phyloP scores from a whole-genome alignment of 2,888 invertebrate genomes.

The Pinctada fucata region DNA sequence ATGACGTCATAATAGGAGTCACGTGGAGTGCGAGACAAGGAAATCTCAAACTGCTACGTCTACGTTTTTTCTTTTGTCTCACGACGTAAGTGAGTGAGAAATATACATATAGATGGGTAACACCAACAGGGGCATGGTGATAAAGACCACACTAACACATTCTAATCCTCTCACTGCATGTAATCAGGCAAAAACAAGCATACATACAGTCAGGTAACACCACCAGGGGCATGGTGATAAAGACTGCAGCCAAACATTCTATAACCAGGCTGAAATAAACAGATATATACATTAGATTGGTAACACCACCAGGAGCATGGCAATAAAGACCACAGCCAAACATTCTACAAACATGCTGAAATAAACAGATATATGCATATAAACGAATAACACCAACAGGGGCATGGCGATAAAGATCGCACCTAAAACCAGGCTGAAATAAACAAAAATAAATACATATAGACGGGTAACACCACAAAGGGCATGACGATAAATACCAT shows the following conservation, averaged over 20 bases:
- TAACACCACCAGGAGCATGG: constrained; percentile 62
- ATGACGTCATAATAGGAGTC: no score
- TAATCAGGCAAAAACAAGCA: no score
- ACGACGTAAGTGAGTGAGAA: no score
- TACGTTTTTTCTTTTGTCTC: no score
- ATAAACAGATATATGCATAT: constrained; percentile 47
- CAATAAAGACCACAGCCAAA: constrained; percentile 59
- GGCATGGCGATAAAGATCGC: constrained; percentile 63
- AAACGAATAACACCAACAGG: constrained; percentile 64
- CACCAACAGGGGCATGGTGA: no score
- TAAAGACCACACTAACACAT: neutral
- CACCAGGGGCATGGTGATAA: no score
- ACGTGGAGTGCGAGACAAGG: no score
- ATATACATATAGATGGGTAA: no score
- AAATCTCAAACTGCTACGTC: no score
- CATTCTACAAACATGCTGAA: constrained; percentile 66
- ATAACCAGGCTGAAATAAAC: no score
- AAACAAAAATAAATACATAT: constrained; percentile 49
- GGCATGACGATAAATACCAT: constrained; percentile 63
- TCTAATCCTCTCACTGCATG: constrained; percentile 63
- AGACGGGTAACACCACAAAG: constrained; percentile 64
- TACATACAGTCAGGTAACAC: constrained; percentile 72
- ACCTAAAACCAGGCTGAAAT: constrained; percentile 63
- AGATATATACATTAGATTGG: no score
- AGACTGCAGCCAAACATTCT: no score